Conservation (phyloP, 2,888 invertebrate species). For the Sipunculus nudus region DNA sequence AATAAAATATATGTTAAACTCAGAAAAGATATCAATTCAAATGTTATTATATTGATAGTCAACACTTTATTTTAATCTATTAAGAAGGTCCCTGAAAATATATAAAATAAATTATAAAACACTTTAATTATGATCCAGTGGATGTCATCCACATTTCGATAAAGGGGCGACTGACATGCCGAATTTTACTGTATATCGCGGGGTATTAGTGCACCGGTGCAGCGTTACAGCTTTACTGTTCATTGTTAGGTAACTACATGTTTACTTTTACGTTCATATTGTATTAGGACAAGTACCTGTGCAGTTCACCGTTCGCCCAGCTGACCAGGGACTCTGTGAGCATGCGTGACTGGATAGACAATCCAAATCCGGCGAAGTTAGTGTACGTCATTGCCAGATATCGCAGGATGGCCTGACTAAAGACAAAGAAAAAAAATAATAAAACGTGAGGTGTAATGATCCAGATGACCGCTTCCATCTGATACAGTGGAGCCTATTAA, state of each 20-base stretch:
- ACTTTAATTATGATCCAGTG: too few species aligned
- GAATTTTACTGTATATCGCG: too few species aligned
- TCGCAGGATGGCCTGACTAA: slow-evolving; percentile 52
- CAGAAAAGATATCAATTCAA: background rate
- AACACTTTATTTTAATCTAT: background rate
- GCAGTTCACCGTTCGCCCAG: slow-evolving; percentile 55
- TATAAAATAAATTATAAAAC: background rate
- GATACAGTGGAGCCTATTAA: too few species aligned
- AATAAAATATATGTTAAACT: background rate
- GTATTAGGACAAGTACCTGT: slow-evolving; percentile 47
- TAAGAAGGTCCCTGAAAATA: background rate
- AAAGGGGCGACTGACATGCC: too few species aligned
- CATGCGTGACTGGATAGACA: slow-evolving; percentile 25
- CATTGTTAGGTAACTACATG: too few species aligned
- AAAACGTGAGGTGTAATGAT: too few species aligned
- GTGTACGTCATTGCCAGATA: slow-evolving; percentile 53
- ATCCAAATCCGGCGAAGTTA: slow-evolving; percentile 48
- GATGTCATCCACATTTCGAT: too few species aligned
- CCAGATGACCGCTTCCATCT: background rate
- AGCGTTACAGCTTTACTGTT: too few species aligned
- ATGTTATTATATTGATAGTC: background rate
- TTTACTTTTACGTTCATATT: too few species aligned
- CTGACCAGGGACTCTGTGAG: slow-evolving; percentile 48
- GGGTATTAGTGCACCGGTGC: too few species aligned
- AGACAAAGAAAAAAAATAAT: slow-evolving; percentile 5